Base-by-base conservation (phyloP, 2,888 invertebrate genomes). In the Hyalella azteca region DNA sequence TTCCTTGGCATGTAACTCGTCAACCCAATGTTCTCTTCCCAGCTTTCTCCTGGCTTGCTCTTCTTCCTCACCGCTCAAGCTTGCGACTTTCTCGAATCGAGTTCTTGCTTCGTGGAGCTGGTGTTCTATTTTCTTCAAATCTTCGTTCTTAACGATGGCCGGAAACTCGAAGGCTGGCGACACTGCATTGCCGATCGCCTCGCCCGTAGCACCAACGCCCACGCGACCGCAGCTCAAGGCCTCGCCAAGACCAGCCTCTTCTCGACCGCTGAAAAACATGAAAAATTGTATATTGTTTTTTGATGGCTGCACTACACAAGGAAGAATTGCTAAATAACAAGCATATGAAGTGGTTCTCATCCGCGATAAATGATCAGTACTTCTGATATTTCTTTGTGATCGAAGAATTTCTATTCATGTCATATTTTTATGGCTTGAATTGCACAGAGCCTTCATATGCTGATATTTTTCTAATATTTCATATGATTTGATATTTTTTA, bases 201-300 rank as follows among this genome's bases (percentile, higher is more conserved):
- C 45, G 22, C 45, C 40, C 5, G 75, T 32, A 5, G 75, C 22
- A 3, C 75, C 75, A 26, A 75, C 75, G 36, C 75, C 75, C 40
- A 75, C 75, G 26, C 45, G 75, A 22, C 75, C 45, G 36, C 75
- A 75, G 29, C 75, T 75, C 22, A 45, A 29, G 26, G 75, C 29
- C 22, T 75, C 75, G 5, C 45, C 45, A 26, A 75, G n/a, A 9
- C 75, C 75, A 0, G 36, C 75, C 29, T 75, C 45, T 41, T 75
- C 75, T 7, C 75, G 41, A 11, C 45, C 75, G 11, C 75, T 75
- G 54, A 3, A 9, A 7, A 22, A 54, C 22, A n/a, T 22, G 22
- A 22, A 32, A 66, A 3, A 2, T 7, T 19, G 7, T 5, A 11
- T 13, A 4, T 4, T 13, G 2, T 13, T 54, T 26, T 29, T 54